A percentile compares a stretch with the other conserved stretches of the same genome.
phyloP scores from a whole-genome alignment of 2,797 vertebrate genomes.

The Neosilurus mollespiculum region DNA sequence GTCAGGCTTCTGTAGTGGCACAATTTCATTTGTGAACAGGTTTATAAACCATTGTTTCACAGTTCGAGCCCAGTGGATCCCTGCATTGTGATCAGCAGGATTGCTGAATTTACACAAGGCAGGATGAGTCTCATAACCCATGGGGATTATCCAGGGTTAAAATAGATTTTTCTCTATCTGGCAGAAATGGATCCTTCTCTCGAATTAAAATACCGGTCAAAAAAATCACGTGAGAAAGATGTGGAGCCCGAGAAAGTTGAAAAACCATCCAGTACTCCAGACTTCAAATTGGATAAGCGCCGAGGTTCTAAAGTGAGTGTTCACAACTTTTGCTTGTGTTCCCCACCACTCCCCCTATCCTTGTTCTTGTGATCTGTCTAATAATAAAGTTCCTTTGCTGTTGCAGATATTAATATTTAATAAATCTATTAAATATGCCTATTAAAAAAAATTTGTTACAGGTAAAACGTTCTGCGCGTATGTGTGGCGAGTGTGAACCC shows the following conservation, averaged over 20 bases:
- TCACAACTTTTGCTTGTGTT: neutral
- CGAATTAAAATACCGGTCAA: slow-evolving; percentile 88
- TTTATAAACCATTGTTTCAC: too few species aligned
- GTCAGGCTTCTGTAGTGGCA: too few species aligned
- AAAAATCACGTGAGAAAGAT: slow-evolving; percentile 82
- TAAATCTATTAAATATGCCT: neutral
- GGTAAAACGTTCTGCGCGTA: slow-evolving; percentile 91
- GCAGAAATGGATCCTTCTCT: slow-evolving; percentile 80
- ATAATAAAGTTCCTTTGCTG: neutral
- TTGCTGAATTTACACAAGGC: too few species aligned
- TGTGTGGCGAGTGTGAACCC: slow-evolving; percentile 95
- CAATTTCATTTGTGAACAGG: too few species aligned
- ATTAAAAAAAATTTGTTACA: slow-evolving; percentile 51
- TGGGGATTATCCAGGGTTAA: neutral
- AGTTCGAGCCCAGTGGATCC: too few species aligned
- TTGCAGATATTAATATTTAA: neutral
- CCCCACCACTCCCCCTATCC: neutral
- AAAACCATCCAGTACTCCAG: slow-evolving; percentile 71
- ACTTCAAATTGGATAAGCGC: slow-evolving; percentile 76
- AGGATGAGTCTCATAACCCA: neutral
- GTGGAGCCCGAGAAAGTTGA: slow-evolving; percentile 75
- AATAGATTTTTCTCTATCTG: neutral
- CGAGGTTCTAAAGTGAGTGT: slow-evolving; percentile 75
- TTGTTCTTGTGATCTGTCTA: neutral
- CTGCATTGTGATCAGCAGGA: too few species aligned